phyloP scores from a whole-genome alignment of 2,113 vertebrate species.

The Cephalopholis sonnerati region DNA sequence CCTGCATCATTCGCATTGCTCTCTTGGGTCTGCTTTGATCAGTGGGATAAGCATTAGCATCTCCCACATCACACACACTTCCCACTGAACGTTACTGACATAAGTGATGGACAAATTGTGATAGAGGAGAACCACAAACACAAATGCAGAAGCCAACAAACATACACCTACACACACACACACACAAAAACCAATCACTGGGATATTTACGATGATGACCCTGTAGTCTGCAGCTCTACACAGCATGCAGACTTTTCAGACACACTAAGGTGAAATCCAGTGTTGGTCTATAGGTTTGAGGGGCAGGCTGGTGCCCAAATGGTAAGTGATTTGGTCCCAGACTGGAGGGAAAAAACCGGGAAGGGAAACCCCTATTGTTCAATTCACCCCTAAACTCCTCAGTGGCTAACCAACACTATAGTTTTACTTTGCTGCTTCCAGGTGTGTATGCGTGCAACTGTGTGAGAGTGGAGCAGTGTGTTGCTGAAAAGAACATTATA shows the following conservation, averaged over 20 bases:
- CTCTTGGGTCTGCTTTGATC: conserved; percentile 61
- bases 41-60: conserved; percentile 41
- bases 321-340: conserved; percentile 6
- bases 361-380: conserved; percentile 22
- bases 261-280: background rate
- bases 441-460: background rate
- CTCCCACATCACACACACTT: conserved; percentile 21
- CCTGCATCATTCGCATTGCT: conserved; percentile 57
- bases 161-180: background rate
- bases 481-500: conserved; percentile 10
- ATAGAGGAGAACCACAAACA: conserved; percentile 10
- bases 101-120: conserved; percentile 29
- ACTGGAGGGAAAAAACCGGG: conserved; percentile 14
- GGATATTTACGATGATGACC: background rate
- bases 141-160: conserved; percentile 14
- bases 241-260: background rate
- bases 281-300: background rate
- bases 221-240: background rate
- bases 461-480: background rate
- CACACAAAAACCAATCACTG: background rate
- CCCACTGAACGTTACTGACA: conserved; percentile 31
- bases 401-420: background rate
- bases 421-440: background rate
- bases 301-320: background rate
- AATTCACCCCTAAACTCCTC: conserved; percentile 20